These are phyloP conservation scores for Uria aalge DNA, from an alignment of 2,113 vertebrate genomes.

Conservation along the genomic window DNA sequence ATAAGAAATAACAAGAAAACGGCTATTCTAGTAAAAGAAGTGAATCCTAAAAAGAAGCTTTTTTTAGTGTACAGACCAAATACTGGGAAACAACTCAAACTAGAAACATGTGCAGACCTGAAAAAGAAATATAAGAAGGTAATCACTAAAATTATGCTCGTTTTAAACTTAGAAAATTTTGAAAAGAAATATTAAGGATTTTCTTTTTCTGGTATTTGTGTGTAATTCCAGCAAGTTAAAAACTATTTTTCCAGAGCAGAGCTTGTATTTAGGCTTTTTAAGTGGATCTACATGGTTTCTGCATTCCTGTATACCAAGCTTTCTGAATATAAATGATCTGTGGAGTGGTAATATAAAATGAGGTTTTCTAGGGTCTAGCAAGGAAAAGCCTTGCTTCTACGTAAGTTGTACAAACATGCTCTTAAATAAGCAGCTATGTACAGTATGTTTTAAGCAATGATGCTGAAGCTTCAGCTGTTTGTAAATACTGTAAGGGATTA, in stretches of 20 bases:
- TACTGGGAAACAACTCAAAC: conserved; percentile 94
- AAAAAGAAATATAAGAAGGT: conserved; percentile 99
- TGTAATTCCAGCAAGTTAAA: not conserved
- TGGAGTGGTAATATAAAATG: not conserved
- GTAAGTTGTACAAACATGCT: not conserved
- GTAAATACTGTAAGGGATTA: not conserved
- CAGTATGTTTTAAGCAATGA: not conserved
- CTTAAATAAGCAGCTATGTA: not conserved
- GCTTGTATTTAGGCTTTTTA: not conserved
- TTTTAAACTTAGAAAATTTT: not conserved
- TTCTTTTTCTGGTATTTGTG: not conserved
- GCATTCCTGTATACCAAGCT: not conserved
- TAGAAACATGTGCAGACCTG: conserved; percentile 90
- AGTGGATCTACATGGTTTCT: fast-evolving
- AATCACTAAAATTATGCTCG: not conserved
- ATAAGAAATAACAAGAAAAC: conserved; percentile 98
- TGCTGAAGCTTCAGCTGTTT: not conserved
- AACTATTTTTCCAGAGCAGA: not conserved
- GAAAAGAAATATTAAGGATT: not conserved
- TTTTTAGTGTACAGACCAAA: conserved; percentile 96
- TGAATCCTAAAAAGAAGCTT: conserved; percentile 93
- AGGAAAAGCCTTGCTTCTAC: not conserved
- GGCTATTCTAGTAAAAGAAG: conserved; percentile 91
- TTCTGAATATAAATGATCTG: not conserved
- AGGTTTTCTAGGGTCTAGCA: not conserved